These are phyloP conservation scores for Neodiprion lecontei DNA, from an alignment of 1,140 invertebrate species.

Conservation along the genomic window DNA sequence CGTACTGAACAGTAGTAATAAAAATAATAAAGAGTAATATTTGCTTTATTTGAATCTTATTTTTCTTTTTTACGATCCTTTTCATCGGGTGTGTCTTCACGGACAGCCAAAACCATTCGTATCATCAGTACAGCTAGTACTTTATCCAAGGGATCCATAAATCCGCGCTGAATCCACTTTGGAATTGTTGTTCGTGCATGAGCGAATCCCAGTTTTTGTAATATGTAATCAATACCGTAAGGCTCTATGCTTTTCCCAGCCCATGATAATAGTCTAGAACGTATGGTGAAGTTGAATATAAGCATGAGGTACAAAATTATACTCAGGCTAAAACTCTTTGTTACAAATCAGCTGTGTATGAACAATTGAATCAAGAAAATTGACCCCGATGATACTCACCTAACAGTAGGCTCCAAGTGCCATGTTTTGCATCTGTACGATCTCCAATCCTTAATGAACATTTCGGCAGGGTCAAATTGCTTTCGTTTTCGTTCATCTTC, in stretches of 20 bases:
- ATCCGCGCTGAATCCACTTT: slow-evolving; percentile 97
- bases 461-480: slow-evolving; percentile 64
- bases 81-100: slow-evolving; percentile 51
- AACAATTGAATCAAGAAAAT: slow-evolving; percentile 10
- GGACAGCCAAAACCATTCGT: slow-evolving; percentile 65
- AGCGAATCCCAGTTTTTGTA: slow-evolving; percentile 95
- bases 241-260: slow-evolving; percentile 96
- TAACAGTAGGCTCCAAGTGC: slow-evolving; percentile 97
- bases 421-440: slow-evolving; percentile 95
- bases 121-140: slow-evolving; percentile 77
- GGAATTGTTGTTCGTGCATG: slow-evolving; percentile 98
- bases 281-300: slow-evolving; percentile 22
- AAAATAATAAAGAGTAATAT: background rate
- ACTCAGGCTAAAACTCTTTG: background rate
- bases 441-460: slow-evolving; percentile 86
- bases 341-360: slow-evolving; percentile 9
- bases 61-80: slow-evolving; percentile 52
- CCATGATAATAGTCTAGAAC: slow-evolving; percentile 85
- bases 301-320: slow-evolving; percentile 17
- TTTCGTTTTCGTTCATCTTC: slow-evolving; percentile 61
- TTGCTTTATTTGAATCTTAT: slow-evolving; percentile 28
- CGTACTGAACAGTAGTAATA: background rate
- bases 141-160: slow-evolving; percentile 95
- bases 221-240: slow-evolving; percentile 96
- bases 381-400: slow-evolving; percentile 62